Evolutionary conservation across 2,888 invertebrate species (phyloP).

Genomic region (Beris chalybata): DNA sequence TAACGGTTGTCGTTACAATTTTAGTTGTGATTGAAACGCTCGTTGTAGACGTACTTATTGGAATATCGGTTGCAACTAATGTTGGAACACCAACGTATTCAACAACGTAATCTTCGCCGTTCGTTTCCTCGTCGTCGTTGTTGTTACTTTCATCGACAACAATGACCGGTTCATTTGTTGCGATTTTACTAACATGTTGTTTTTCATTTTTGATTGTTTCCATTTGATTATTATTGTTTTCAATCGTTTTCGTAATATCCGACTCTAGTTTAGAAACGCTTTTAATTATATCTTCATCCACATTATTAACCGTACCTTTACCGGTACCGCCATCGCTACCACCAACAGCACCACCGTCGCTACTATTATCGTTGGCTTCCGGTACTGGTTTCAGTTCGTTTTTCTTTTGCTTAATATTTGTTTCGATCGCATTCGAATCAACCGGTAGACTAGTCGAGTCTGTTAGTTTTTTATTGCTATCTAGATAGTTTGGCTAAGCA

Average conservation of each 20-base stretch:
- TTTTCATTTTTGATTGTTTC: conserved; percentile 32
- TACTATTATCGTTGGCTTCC: conserved; percentile 18
- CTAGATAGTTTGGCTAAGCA: conserved; percentile 41
- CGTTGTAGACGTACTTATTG: conserved; percentile 25
- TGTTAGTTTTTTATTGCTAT: conserved; percentile 38
- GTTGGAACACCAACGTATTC: conserved; percentile 34
- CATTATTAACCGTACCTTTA: conserved; percentile 27
- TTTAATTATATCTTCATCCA: conserved; percentile 53
- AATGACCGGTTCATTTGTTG: conserved; percentile 32
- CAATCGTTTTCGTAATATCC: conserved; percentile 56
- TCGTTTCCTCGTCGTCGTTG: conserved; percentile 32
- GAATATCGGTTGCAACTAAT: conserved; percentile 17
- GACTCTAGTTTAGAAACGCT: conserved; percentile 54
- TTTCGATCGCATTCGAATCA: conserved; percentile 41
- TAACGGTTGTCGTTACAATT: conserved; percentile 31
- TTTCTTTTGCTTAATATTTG: conserved; percentile 43
- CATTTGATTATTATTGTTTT: conserved; percentile 50
- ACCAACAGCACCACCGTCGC: background rate
- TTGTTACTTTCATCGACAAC: conserved; percentile 42
- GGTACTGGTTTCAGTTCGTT: conserved; percentile 41
- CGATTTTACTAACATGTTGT: conserved; percentile 12
- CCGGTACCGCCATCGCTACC: conserved; percentile 6
- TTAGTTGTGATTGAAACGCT: conserved; percentile 1
- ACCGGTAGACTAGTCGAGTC: conserved; percentile 31
- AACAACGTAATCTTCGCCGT: conserved; percentile 37